Evolutionary conservation across 1,140 invertebrate species (phyloP), one percentile per base, ranked within the genome.

Genomic region (Odontomachus brunneus): DNA sequence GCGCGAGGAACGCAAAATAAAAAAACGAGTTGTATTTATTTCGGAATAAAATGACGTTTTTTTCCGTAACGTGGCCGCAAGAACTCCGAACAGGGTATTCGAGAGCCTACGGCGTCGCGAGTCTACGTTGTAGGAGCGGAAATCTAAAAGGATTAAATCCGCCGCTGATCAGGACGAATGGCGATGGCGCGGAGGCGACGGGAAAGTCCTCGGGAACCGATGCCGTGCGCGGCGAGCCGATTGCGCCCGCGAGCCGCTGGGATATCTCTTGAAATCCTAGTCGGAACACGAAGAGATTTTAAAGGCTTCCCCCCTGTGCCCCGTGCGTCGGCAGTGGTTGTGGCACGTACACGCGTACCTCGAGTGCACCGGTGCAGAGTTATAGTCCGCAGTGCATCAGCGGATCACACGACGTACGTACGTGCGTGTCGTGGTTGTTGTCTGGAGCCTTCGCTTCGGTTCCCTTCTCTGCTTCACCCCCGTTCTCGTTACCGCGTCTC

Each of bases 251-350:
- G 26, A 33, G n/a, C 9, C 11, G 33, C 17, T 11, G 48, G n/a
- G 15, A 76, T 59, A 29, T 69, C 51, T 57, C 65, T 69, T 33
- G 75, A 80, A 69, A 80, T 80, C 65, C 75, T 12, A 48, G 75
- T 48, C 63, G 22, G 3, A 59, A 44, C 17, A 69, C 17, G 75
- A 29, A 19, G 22, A 69, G 38, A 44, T 69, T 80, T 80, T 55
- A 80, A 69, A 66, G 75, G 75, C 65, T 80, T 80, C 75, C 33
- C 33, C 29, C n/a, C 15, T n/a, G n/a, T n/a, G n/a, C 53, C 33
- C 19, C 24, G 19, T n/a, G 14, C 48, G 14, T 15, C 33, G 19
- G 7, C 49, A 12, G 7, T 11, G 49, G 48, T 19, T 57, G 24
- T 24, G 49, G 29, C 75, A 65, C 63, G 33, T 44, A 78, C 75